Evolutionary conservation across 2,113 vertebrate species (phyloP), one percentile per base, ranked within the genome.

Genomic region (Eublepharis macularius): DNA sequence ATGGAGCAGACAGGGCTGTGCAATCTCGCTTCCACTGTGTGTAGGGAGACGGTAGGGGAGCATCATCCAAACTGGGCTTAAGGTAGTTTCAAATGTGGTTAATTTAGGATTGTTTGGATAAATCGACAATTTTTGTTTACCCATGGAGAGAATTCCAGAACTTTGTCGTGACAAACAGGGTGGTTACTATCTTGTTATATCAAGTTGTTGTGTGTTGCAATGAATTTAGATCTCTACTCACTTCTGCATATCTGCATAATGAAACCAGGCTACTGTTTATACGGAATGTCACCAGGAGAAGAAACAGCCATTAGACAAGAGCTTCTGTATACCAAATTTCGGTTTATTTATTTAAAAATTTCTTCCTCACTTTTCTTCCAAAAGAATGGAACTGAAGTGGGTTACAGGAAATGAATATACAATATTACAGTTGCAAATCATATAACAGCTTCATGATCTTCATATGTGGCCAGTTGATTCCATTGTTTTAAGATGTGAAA

Each of bases 241-340:
- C 70, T 86, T 74, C 84, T 86, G 84, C 29, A 74, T 73, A 36
- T 39, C 47, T 74, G 80, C 77, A 86, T 86, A 86, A 60, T 74
- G 70, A 34, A 73, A 47, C 54, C 24, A 47, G 43, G 41, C n/a
- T 43, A 29, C 19, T 79, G 49, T 60, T 84, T 70, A 60, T 36
- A 17, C 36, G 39, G 17, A 24, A 12, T 13, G 9, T 75, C 47
- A 63, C 63, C 51, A 63, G 72, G 39, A 80, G 54, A 63, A 32
- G 51, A 60, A 43, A n/a, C 9, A 45, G 49, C 47, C 54, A 26
- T 49, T 49, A 74, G 24, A 36, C 21, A 47, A 60, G 84, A 60
- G 21, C 39, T 21, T 60, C 51, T 78, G 8, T 47, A n/a, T 63
- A 24, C 72, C 41, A 73, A 3, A 43, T 73, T 85, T 84, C 43